Base-by-base conservation (phyloP, 2,797 vertebrate genomes). In the Choloepus didactylus region DNA sequence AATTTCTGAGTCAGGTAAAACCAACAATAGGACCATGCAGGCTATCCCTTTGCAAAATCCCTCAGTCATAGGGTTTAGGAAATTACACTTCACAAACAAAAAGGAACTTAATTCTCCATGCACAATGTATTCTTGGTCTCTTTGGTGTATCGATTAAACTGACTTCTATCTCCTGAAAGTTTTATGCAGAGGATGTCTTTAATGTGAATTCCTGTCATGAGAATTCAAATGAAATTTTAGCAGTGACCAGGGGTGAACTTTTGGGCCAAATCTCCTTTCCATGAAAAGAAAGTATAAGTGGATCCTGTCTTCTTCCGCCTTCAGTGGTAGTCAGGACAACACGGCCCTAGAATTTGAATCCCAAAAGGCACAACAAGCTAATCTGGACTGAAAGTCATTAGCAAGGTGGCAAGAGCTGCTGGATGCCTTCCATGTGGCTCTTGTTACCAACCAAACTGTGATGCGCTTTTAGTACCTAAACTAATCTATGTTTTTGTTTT, bases 211-310 rank as follows among this genome's bases (percentile, higher is more conserved):
- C 79, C 79, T 94, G 46, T 93, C 90, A 89, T 95, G 91, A 97
- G 96, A 97, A 96, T 95, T 95, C 94, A 97, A 97, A 97, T 98
- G 96, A 98, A 96, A 97, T 98, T 97, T 98, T 94, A 94, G 97
- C 97, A 97, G 87, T 18, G 41, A 89, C 92, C 89, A 69, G 67
- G 76, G 62, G 49, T 66, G 67, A 97, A 96, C 73, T 96, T 97
- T 49, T 93, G 87, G 80, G 87, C 91, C 84, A 94, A 98, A 97
- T 93, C 89, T 96, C 96, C 89, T 94, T 92, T 82, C 69, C 73
- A n/a, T 88, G 92, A 87, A 89, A 95, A 82, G 69, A 82, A 85
- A 75, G 67, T 84, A 59, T 49, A 76, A 92, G 46, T 92, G 81
- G 82, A 86, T 75, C 51, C 87, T 66, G n/a, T 82, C 62, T 82